Base-by-base conservation (phyloP, 2,113 vertebrate species). In the Phrynocephalus versicolor region DNA sequence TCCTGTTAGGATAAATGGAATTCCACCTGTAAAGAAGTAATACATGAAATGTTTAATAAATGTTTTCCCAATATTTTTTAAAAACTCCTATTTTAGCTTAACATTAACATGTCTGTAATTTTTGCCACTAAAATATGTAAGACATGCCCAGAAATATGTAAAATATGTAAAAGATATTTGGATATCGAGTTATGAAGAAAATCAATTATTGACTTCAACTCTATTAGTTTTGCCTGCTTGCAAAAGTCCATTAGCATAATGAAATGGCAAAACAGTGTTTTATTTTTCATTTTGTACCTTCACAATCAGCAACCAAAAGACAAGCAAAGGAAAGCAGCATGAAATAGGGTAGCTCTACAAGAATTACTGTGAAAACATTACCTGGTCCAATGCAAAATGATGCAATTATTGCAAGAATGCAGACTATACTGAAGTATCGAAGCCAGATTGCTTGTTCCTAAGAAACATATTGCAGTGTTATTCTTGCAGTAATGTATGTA, bases 341-440 rank as follows among this genome's bases (percentile, higher is more conserved):
- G 45, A 51, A 10, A 10, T 51, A 51, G 45, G 45, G 45, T 51
- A 51, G 10, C 45, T 51, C 5, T 51, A 51, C 45, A 51, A 51
- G 45, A 51, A 51, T 1, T 33, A 8, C 13, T n/a, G 27, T 76
- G 30, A 9, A 64, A 0, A 3, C 70, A 92, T 88, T 97, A 99
- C 98, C 98, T 97, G 98, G 98, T 35, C 98, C 98, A 0, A 97
- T 98, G 95, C 98, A 99, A 94, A 99, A 99, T 0, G 98, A 96
- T 1, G 97, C 97, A 37, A 99, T 99, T 93, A 98, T 94, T 86
- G 95, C 97, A 88, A 99, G 95, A 88, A 99, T 97, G 84, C 97
- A 97, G 91, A 95, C 23, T 79, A 97, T 97, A 81, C 98, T 99
- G 92, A 98, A 96, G 93, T 98, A 98, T 14, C 97, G 97, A 94